A percentile compares a stretch with the other conserved stretches of the same genome.
These are phyloP conservation scores for fruit fly (Drosophila melanogaster) DNA, from an alignment of 1,140 invertebrate genomes.

Conservation along the genomic window Release_6_plus_ISO1_MT NT_033777.3:29004001-29004500, in stretches of 20 bases:
- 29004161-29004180: slow-evolving; percentile 26
- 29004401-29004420: slow-evolving; percentile 29
- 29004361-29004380: slow-evolving; percentile 16
- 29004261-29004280: slow-evolving; percentile 8
- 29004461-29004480: slow-evolving; percentile 50
- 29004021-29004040: background rate
- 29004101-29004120: slow-evolving; percentile 6
- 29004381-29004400: background rate
- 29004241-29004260: slow-evolving; percentile 27
- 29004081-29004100: no score
- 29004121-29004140: slow-evolving; percentile 42
- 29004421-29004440: slow-evolving; percentile 79
- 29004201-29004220: slow-evolving; percentile 23
- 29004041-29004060: no score
- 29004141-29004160: slow-evolving; percentile 47
- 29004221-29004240: slow-evolving; percentile 35
- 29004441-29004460: slow-evolving; percentile 77
- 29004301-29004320: slow-evolving; percentile 69
- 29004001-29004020: background rate
- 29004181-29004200: slow-evolving; percentile 45
- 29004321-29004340: slow-evolving; percentile 69
- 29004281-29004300: slow-evolving; percentile 77
- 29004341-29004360: slow-evolving; percentile 46
- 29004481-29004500: slow-evolving; percentile 39
- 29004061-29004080: no score